Conservation (phyloP, 2,797 vertebrate genomes). For the Arremon aurantiirostris region DNA sequence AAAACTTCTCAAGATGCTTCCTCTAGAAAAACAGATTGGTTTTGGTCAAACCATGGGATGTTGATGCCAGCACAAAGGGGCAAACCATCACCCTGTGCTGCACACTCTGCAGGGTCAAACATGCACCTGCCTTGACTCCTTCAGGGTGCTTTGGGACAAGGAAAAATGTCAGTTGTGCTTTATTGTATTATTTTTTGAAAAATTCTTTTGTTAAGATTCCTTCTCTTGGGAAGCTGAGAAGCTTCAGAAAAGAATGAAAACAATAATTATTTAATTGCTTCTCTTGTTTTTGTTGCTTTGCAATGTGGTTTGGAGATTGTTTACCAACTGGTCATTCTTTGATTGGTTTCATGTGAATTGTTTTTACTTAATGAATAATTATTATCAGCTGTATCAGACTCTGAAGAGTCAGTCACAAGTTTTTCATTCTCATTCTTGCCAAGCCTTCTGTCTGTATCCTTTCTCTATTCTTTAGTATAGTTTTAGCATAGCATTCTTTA, state of each 20-base stretch:
- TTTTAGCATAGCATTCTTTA: too few species aligned
- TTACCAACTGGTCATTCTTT: neutral
- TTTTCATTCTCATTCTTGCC: neutral
- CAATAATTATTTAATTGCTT: neutral
- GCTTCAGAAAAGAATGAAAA: neutral
- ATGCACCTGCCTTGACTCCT: neutral
- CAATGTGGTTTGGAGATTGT: neutral
- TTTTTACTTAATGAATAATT: neutral
- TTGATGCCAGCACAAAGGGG: neutral
- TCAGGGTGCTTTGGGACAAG: neutral
- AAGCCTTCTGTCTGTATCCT: neutral
- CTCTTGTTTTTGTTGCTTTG: neutral
- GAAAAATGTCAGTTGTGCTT: neutral
- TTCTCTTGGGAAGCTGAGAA: neutral
- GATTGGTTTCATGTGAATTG: neutral
- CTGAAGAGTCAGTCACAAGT: neutral
- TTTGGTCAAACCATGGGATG: neutral
- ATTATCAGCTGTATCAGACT: neutral
- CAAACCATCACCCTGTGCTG: neutral
- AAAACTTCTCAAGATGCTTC: neutral
- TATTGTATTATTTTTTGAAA: neutral
- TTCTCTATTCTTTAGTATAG: neutral
- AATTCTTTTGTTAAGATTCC: neutral
- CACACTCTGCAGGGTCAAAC: neutral
- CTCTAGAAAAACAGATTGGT: neutral